Evolutionary conservation across 1,140 invertebrate genomes (phyloP), one percentile per base, ranked within the genome.

Genomic region (Linepithema humile): DNA sequence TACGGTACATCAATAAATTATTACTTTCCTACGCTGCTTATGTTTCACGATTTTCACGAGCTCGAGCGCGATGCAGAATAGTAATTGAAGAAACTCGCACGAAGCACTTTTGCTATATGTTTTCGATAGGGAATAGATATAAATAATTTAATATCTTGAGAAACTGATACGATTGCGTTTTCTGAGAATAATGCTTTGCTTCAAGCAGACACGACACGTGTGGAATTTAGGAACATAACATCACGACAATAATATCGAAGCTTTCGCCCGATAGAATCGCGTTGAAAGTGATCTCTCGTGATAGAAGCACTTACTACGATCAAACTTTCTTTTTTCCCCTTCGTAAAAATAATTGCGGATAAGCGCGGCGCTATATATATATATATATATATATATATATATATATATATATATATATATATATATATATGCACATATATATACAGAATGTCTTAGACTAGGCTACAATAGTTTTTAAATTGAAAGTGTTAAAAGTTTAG

Each of bases 71-170:
- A n/a, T 15, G 32, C 32, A 55, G 6, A 26, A 77, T 20, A 10
- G 53, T 40, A 62, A n/a, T 67, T 7, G 75, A 26, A 67, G 23
- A 12, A 29, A 78, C 10, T 17, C 17, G 7, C 20, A 45, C 32
- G 32, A 29, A 64, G 50, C 40, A 26, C 53, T 64, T 69, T 72
- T 59, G 80, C 62, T 83, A 67, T 84, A 67, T 86, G 83, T 85
- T 80, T 85, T 87, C 74, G 78, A 53, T 57, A 23, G 43, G 17
- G 53, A 53, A 83, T 67, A n/a, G 69, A 59, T 84, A 91, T 92
- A 90, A 93, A 93, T 92, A 92, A 92, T 93, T 89, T 90, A 91
- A 91, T 86, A 85, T 91, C 85, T 91, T 91, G 83, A 85, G 70
- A 88, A 93, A 93, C 91, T 90, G 90, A 91, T 87, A 90, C 87